Evolutionary conservation across 2,113 vertebrate species (phyloP).

Genomic region (Rhipidura dahli): DNA sequence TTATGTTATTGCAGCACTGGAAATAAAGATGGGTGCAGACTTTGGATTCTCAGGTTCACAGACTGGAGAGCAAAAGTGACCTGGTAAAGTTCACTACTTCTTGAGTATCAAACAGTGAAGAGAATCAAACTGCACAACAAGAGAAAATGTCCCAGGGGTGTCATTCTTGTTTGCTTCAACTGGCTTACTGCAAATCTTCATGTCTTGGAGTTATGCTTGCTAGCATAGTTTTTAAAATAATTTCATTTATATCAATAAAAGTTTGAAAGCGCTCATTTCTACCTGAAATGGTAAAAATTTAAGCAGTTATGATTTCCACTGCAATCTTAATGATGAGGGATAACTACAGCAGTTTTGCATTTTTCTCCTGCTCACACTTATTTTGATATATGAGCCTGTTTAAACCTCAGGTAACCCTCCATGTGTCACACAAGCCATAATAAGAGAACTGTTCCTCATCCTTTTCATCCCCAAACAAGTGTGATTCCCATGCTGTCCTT

Average conservation of each 20-base stretch:
- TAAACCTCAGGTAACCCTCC: background rate
- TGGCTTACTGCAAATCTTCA: background rate
- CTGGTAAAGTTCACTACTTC: background rate
- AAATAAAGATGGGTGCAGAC: background rate
- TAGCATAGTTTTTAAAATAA: background rate
- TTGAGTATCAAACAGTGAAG: background rate
- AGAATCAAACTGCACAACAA: background rate
- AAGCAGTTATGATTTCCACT: background rate
- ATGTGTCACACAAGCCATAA: background rate
- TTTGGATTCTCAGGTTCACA: background rate
- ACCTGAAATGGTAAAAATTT: background rate
- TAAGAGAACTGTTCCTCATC: background rate
- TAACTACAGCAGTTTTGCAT: background rate
- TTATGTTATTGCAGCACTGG: background rate
- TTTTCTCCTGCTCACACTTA: background rate
- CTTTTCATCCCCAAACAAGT: background rate
- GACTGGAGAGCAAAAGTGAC: background rate
- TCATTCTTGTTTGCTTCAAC: background rate
- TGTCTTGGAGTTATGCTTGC: background rate
- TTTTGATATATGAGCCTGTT: background rate
- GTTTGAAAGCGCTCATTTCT: background rate
- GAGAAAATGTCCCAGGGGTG: rapidly evolving
- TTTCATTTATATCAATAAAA: background rate
- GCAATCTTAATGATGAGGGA: background rate
- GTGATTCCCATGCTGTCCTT: background rate